Evolutionary conservation across 2,888 invertebrate genomes (phyloP).

Genomic region (Archaeoteleia sp.): DNA sequence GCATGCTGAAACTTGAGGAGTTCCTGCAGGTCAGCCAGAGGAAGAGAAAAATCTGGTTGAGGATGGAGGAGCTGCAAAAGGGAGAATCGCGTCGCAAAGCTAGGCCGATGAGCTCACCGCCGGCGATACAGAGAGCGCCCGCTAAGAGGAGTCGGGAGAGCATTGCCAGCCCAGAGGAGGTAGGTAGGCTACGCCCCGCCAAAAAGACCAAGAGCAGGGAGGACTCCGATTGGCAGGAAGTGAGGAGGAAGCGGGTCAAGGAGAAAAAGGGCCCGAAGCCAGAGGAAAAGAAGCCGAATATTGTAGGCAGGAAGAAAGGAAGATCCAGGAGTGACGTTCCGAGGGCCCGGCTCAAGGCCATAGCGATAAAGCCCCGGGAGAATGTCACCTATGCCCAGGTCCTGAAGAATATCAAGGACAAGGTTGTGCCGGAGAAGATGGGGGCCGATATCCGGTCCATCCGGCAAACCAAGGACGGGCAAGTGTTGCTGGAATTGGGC

Average conservation of each 20-base stretch:
- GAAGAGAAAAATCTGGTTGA: no score
- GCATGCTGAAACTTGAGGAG: no score
- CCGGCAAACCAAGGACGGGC: conserved; percentile 15
- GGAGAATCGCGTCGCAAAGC: no score
- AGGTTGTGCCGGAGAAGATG: conserved; percentile 12
- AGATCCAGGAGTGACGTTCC: neutral
- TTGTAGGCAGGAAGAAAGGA: neutral
- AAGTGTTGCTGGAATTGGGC: conserved; percentile 23
- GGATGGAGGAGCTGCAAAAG: no score
- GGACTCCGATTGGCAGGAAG: neutral
- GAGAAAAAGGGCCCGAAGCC: no score
- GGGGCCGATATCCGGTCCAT: conserved; percentile 11
- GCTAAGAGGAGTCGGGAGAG: no score
- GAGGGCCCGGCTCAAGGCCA: neutral
- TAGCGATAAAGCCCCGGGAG: conserved; percentile 4
- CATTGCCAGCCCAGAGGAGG: no score
- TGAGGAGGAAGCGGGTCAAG: neutral
- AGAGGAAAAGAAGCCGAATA: neutral
- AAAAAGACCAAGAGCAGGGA: no score
- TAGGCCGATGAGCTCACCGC: no score
- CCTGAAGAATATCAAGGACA: conserved; percentile 5
- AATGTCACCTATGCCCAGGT: conserved; percentile 16
- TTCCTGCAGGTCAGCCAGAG: no score
- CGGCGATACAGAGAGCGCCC: no score
- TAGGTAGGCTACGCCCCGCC: no score